Base-by-base conservation (phyloP, 2,797 vertebrate genomes). In the Phylloscopus collybita region DNA sequence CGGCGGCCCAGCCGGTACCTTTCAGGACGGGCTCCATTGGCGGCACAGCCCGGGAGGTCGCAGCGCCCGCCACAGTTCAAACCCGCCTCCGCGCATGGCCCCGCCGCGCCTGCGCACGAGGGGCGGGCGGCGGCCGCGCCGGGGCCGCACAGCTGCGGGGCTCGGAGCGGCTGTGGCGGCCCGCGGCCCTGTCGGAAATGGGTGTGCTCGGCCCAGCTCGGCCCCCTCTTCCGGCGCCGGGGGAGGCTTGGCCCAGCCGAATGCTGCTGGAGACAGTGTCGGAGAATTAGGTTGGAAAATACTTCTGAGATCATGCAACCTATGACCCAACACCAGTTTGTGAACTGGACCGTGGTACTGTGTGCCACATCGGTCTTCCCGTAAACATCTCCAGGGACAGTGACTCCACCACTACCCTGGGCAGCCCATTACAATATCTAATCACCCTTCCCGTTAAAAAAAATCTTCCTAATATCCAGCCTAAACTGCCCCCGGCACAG, bases 21-120 rank as follows among this genome's bases (percentile, higher is more conserved):
- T 66, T 60, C 73, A 96, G 73, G 7, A 92, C 25, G 19, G 70
- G 42, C 91, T 93, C 93, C 95, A 96, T 96, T 8, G 15, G 44
- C 66, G 1, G 10, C 42, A 4, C 40, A 11, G 29, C 19, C 16
- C 40, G 2, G 7, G 0, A 8, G 1, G 8, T 25, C 21, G 42
- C 50, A 8, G 1, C 11, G 32, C 82, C 82, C 92, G 93, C 92
- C 92, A 79, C 84, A 10, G 36, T 93, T 95, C 57, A 86, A 94
- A 92, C 11, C 9, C 65, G 26, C 71, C 54, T 5, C 78, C 57
- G 5, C 51, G 13, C 10, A 4, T 8, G 9, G 70, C 36, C 61
- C 23, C 13, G 6, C 34, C 44, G 70, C 70, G 81, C 70, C 61
- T 74, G 81, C 81, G 86, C 79, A 29, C 3, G 5, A 38, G 17